A percentile compares a stretch with the other conserved stretches of the same genome.
Conservation (phyloP, 2,113 vertebrate species). For the Arizona elegans region DNA sequence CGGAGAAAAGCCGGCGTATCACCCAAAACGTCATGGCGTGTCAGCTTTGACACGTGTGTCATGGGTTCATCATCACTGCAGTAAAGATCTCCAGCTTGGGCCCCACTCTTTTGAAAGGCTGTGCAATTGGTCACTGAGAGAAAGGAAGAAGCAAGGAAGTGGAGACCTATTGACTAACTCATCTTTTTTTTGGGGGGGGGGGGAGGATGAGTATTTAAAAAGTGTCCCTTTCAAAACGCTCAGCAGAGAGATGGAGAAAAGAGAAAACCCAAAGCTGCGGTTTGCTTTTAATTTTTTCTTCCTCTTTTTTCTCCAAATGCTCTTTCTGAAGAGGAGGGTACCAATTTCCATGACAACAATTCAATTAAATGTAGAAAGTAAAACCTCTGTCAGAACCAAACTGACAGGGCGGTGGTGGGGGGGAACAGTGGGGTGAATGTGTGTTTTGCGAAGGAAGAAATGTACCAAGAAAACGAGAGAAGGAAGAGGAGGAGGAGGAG, state of each 20-base stretch:
- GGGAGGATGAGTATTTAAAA: neutral
- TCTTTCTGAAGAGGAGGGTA: neutral
- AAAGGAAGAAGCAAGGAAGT: neutral
- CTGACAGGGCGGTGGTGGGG: neutral
- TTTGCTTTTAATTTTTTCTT: neutral
- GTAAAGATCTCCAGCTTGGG: neutral
- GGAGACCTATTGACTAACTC: too few species aligned
- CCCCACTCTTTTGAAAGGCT: neutral
- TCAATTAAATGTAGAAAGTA: conserved; percentile 19
- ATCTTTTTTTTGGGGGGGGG: too few species aligned
- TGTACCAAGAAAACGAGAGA: neutral
- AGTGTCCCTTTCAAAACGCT: neutral
- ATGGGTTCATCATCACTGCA: too few species aligned
- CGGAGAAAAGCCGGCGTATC: too few species aligned
- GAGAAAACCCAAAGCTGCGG: neutral
- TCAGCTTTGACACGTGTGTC: too few species aligned
- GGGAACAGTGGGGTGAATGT: neutral
- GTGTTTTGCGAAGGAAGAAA: neutral
- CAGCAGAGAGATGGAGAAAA: neutral
- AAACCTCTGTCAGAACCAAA: neutral
- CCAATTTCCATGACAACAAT: conserved; percentile 33
- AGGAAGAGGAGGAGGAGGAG: neutral
- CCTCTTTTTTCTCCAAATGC: neutral
- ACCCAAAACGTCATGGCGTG: too few species aligned
- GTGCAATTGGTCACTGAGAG: neutral